Conservation (phyloP, 53 echinoderm and acorn worm species). For the Zoroaster sp. region DNA sequence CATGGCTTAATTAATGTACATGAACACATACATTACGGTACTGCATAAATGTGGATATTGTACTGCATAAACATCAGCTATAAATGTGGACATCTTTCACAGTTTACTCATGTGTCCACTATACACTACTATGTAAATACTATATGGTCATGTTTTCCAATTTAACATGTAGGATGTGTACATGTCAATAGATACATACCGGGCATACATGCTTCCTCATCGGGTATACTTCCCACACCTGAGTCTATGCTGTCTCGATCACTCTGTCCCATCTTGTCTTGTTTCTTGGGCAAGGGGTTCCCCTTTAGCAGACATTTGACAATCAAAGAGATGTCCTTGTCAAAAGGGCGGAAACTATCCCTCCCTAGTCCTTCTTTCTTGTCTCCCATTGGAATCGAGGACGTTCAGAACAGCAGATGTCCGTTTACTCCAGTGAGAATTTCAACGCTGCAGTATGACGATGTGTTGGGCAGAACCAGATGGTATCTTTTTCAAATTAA, state of each 20-base stretch:
- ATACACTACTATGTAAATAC: too few relatives aligned
- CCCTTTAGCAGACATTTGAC: slow-evolving; percentile 74
- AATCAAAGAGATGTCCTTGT: slow-evolving; percentile 74
- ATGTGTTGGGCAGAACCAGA: background rate
- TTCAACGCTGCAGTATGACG: background rate
- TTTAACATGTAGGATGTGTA: too few relatives aligned
- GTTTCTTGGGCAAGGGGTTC: slow-evolving; percentile 62
- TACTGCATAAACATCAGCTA: too few relatives aligned
- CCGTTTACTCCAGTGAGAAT: background rate
- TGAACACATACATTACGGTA: too few relatives aligned
- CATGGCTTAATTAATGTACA: too few relatives aligned
- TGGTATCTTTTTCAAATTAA: background rate
- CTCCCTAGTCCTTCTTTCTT: slow-evolving; percentile 33
- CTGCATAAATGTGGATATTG: too few relatives aligned
- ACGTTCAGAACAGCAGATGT: background rate
- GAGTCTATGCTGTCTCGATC: slow-evolving; percentile 24
- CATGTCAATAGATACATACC: too few relatives aligned
- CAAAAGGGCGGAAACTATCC: slow-evolving; percentile 41
- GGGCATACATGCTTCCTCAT: background rate
- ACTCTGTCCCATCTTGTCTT: slow-evolving; percentile 26
- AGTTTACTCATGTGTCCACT: too few relatives aligned
- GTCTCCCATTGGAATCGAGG: slow-evolving; percentile 19
- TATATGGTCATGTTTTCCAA: too few relatives aligned
- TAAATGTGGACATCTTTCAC: too few relatives aligned
- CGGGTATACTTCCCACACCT: slow-evolving; percentile 2